phyloP scores from a whole-genome alignment of 2,888 invertebrate genomes.

The Lordiphosa fenestrarum region DNA sequence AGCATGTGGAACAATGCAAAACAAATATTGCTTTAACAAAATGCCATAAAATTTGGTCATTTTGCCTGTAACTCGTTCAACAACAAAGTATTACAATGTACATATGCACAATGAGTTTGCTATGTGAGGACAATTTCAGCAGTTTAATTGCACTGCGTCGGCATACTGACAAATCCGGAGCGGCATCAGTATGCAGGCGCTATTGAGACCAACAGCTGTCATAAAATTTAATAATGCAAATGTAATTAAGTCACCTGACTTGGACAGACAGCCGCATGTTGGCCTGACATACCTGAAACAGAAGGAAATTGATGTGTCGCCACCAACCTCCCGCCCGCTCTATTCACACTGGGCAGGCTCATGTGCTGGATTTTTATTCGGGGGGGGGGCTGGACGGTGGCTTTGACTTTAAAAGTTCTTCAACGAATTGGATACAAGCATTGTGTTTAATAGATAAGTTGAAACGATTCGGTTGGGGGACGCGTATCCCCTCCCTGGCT shows the following conservation, averaged over 20 bases:
- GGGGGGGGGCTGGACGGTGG: too few species aligned
- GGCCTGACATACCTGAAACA: slow-evolving; percentile 10
- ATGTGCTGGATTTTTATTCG: too few species aligned
- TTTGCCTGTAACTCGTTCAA: too few species aligned
- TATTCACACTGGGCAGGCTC: background rate
- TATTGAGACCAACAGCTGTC: slow-evolving; percentile 61
- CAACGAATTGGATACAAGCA: too few species aligned
- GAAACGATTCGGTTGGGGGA: too few species aligned
- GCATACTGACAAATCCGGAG: slow-evolving; percentile 6
- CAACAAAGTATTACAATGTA: background rate
- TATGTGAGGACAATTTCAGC: slow-evolving; percentile 3
- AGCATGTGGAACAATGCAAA: too few species aligned
- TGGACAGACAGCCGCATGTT: slow-evolving; percentile 23
- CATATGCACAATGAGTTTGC: slow-evolving; percentile 15
- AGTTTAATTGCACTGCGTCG: slow-evolving; percentile 40
- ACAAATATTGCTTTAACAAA: too few species aligned
- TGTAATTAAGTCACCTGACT: slow-evolving; percentile 75
- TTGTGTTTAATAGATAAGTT: too few species aligned
- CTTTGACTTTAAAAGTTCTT: too few species aligned
- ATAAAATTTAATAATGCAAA: slow-evolving; percentile 79
- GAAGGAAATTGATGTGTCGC: slow-evolving; percentile 15
- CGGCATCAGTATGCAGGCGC: slow-evolving; percentile 29
- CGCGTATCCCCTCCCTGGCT: too few species aligned
- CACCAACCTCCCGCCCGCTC: background rate
- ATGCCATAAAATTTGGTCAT: too few species aligned